Percentiles rank a stretch among this genome's conserved stretches.
Conservation (phyloP, 92 coral and sea anemone species). For the Zoanthus gigantus region DNA sequence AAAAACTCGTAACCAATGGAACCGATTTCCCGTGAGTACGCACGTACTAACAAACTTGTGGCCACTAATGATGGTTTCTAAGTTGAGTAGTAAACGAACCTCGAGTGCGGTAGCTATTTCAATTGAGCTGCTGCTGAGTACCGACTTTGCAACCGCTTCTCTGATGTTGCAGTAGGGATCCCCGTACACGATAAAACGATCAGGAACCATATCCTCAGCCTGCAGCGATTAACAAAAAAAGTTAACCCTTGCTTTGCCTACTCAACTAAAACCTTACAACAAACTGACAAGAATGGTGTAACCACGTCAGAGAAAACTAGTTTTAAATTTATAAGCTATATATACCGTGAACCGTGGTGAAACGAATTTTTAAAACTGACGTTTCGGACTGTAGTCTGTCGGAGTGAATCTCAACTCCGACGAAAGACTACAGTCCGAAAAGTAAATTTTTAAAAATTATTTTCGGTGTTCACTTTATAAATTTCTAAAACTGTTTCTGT, state of each 20-base stretch:
- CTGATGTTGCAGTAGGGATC: slow-evolving; percentile 66
- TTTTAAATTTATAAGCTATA: too few species aligned
- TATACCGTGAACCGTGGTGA: too few species aligned
- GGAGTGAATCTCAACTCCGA: too few species aligned
- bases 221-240: slow-evolving; percentile 1
- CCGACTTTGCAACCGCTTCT: slow-evolving; percentile 59
- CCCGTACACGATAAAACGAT: slow-evolving; percentile 76
- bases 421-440: too few species aligned
- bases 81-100: slow-evolving; percentile 11
- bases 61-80: neutral
- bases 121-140: slow-evolving; percentile 49
- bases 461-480: too few species aligned
- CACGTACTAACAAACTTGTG: too few species aligned
- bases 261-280: neutral
- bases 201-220: slow-evolving; percentile 67
- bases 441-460: too few species aligned
- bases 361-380: too few species aligned
- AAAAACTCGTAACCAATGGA: too few species aligned
- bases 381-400: too few species aligned
- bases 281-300: neutral
- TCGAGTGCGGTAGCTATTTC: slow-evolving; percentile 34
- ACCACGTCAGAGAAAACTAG: too few species aligned
- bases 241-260: neutral
- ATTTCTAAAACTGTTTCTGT: too few species aligned
- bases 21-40: neutral